A percentile compares a stretch with the other conserved stretches of the same genome.
phyloP scores from a whole-genome alignment of 2,113 vertebrate genomes.

The Saccopteryx leptura region DNA sequence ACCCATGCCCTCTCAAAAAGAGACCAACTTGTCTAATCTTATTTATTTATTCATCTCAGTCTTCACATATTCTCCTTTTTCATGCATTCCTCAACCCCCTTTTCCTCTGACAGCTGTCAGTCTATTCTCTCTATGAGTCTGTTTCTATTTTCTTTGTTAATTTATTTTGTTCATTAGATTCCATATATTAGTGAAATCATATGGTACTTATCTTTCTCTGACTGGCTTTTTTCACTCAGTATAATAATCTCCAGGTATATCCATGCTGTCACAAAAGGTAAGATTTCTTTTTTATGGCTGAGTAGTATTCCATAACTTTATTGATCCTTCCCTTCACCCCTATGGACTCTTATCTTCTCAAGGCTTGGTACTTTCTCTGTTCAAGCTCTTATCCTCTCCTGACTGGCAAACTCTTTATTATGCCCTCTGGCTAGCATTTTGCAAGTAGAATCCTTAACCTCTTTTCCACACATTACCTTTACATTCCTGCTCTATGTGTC shows the following conservation, averaged over 20 bases:
- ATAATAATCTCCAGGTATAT: too few species aligned
- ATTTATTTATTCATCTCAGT: background rate
- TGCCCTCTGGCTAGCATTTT: background rate
- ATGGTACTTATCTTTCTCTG: too few species aligned
- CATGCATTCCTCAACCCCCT: too few species aligned
- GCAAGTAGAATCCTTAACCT: background rate
- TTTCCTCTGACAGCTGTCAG: too few species aligned
- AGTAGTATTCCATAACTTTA: too few species aligned
- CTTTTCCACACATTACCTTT: background rate
- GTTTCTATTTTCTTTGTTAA: too few species aligned
- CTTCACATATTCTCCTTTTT: background rate
- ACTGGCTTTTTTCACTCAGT: too few species aligned
- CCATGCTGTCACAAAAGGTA: too few species aligned
- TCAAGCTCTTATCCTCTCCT: background rate
- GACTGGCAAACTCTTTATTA: background rate
- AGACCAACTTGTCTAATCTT: background rate
- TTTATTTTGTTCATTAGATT: too few species aligned
- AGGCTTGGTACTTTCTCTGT: background rate
- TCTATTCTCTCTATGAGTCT: too few species aligned
- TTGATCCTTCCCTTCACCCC: background rate
- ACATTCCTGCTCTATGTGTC: background rate
- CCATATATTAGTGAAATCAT: too few species aligned
- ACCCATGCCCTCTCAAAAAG: background rate
- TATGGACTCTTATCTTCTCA: background rate
- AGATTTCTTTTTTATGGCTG: too few species aligned